Percentiles rank a stretch among this genome's conserved stretches.
phyloP scores from a whole-genome alignment of 2,888 invertebrate genomes.

The Spisula subtruncata region DNA sequence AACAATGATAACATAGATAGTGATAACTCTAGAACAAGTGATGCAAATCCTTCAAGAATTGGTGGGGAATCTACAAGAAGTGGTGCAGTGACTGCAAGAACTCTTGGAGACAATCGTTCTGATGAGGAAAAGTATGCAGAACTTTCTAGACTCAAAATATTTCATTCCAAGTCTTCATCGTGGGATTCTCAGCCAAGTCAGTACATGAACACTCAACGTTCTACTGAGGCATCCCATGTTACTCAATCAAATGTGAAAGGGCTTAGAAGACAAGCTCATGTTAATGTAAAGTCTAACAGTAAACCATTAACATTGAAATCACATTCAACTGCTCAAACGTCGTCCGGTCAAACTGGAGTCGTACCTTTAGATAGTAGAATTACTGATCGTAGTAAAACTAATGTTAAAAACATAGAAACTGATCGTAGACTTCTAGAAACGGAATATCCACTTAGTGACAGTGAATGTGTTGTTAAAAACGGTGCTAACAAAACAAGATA shows the following conservation, averaged over 20 bases:
- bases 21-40: background rate
- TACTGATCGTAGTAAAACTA: background rate
- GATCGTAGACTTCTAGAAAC: background rate
- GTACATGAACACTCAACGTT: background rate
- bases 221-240: background rate
- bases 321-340: slow-evolving; percentile 24
- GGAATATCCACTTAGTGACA: slow-evolving; percentile 45
- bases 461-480: slow-evolving; percentile 56
- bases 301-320: slow-evolving; percentile 27
- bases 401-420: background rate
- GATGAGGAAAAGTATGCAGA: slow-evolving; percentile 73
- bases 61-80: no score
- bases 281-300: slow-evolving; percentile 9
- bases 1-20: background rate
- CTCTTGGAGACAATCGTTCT: slow-evolving; percentile 65
- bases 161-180: slow-evolving; percentile 62
- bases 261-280: slow-evolving; percentile 10
- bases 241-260: background rate
- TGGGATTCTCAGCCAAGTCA: slow-evolving; percentile 30
- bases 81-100: slow-evolving; percentile 16
- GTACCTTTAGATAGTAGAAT: slow-evolving; percentile 5
- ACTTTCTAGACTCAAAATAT: slow-evolving; percentile 65
- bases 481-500: slow-evolving; percentile 38
- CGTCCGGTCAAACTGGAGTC: slow-evolving; percentile 26
- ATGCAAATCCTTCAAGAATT: slow-evolving; percentile 2